Percentiles rank a stretch among this genome's conserved stretches.
phyloP scores from a whole-genome alignment of 2,797 vertebrate genomes.

The Liasis olivaceus region DNA sequence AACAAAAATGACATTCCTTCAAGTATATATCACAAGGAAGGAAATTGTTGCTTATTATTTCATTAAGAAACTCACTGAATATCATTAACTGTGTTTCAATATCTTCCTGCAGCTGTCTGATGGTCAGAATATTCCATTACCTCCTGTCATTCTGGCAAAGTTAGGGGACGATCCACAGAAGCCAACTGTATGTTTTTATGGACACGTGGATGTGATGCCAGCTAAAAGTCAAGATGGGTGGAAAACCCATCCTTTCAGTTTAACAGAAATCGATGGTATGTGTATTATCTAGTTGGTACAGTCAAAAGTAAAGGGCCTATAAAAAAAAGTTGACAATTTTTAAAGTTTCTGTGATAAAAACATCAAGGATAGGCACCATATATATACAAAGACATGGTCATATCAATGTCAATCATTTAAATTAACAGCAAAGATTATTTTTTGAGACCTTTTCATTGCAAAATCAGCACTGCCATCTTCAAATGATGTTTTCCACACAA shows the following conservation, averaged over 20 bases:
- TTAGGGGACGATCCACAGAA: constrained; percentile 71
- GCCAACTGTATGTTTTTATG: constrained; percentile 77
- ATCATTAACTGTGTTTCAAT: neutral
- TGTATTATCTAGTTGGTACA: neutral
- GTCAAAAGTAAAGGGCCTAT: neutral
- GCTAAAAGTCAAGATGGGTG: constrained; percentile 76
- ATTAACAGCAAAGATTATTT: neutral
- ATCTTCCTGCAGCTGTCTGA: constrained; percentile 62
- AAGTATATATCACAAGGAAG: neutral
- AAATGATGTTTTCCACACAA: neutral
- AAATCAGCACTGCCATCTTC: neutral
- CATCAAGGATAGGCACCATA: neutral
- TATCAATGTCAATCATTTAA: neutral
- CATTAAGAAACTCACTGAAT: neutral
- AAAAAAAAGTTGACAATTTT: neutral
- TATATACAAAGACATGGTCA: neutral
- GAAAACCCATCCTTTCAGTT: constrained; percentile 69
- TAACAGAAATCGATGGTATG: constrained; percentile 75
- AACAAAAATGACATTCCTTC: neutral
- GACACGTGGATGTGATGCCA: constrained; percentile 80
- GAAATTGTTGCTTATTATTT: neutral
- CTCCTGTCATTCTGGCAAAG: constrained; percentile 72
- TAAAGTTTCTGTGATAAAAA: neutral
- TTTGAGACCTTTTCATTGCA: neutral
- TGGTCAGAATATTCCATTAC: constrained; percentile 68